Base-by-base conservation (phyloP, 2,797 vertebrate genomes). In the Merluccius polli region DNA sequence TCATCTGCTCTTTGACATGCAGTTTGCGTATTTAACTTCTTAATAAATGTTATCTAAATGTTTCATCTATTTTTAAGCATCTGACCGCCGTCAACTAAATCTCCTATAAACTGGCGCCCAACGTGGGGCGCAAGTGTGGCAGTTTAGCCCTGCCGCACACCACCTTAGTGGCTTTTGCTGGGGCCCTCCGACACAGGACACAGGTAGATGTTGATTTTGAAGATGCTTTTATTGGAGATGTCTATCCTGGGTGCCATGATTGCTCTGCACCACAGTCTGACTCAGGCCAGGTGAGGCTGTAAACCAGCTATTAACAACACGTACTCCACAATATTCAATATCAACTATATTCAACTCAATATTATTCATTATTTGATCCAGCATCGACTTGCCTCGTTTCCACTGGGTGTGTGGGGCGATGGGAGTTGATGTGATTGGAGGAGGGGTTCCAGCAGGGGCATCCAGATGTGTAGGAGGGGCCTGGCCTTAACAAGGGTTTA, bases 381-480 rank as follows among this genome's bases (percentile, higher is more conserved):
- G 38, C 38, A 41, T 3, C 13, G 38, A 41, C 12, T 15, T 15
- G 38, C 38, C 0, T 41, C 2, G 38, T 15, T 41, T 41, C 38
- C 38, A 41, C 38, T 13, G 44, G n/a, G 10, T 38, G 36, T 6
- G 36, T 3, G 18, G 44, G 44, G 63, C 27, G 24, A 4, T 68
- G 65, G 29, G 29, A 69, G 67, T 9, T 3, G 67, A 32, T 10
- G 67, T 78, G 83, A 87, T 86, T 75, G 80, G 76, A 80, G 81
- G 87, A 78, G 73, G 77, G 79, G 82, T 80, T 81, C 76, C 29
- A 75, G 73, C 86, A 74, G 79, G 73, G 80, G 73, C 73, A 73
- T 89, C 86, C 90, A 92, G 89, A 90, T 91, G 91, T 86, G 88
- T 75, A 87, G 83, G 82, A 81, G 83, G 81, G 86, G 63, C 77